phyloP scores from a whole-genome alignment of 2,888 invertebrate species.

The Ophonus ardosiacus region DNA sequence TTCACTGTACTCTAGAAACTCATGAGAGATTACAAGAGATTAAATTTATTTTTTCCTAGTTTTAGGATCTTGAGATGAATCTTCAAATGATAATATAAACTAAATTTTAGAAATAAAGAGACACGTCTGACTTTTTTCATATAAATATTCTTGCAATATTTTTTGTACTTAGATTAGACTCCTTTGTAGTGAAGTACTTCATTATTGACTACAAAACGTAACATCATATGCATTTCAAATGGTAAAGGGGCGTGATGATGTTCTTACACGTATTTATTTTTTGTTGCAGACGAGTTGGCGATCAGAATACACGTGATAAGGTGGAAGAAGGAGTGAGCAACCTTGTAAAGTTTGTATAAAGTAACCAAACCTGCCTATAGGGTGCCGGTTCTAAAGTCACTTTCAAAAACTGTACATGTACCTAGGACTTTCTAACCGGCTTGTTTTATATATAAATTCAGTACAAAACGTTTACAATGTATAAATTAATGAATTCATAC shows the following conservation, averaged over 20 bases:
- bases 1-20: too few species aligned
- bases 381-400: constrained; percentile 46
- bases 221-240: not conserved
- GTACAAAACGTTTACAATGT: constrained; percentile 63
- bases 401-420: constrained; percentile 42
- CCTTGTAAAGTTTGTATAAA: constrained; percentile 58
- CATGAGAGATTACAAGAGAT: too few species aligned
- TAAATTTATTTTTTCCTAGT: too few species aligned
- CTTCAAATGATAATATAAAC: too few species aligned
- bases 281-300: constrained; percentile 90
- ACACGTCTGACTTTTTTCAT: too few species aligned
- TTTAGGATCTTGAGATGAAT: too few species aligned
- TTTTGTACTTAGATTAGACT: too few species aligned
- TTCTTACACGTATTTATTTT: constrained; percentile 71
- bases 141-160: too few species aligned
- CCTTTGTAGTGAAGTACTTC: too few species aligned
- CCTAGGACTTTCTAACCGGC: constrained; percentile 49
- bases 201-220: not conserved
- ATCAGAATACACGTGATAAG: constrained; percentile 95
- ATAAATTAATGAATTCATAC: constrained; percentile 59
- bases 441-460: constrained; percentile 64
- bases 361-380: constrained; percentile 60
- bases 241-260: not conserved
- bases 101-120: too few species aligned
- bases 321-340: constrained; percentile 55